Evolutionary conservation across 35 echinoderm and acorn worm species (phyloP), one percentile per base, ranked within the genome.

Genomic region (Patiria miniata): DNA sequence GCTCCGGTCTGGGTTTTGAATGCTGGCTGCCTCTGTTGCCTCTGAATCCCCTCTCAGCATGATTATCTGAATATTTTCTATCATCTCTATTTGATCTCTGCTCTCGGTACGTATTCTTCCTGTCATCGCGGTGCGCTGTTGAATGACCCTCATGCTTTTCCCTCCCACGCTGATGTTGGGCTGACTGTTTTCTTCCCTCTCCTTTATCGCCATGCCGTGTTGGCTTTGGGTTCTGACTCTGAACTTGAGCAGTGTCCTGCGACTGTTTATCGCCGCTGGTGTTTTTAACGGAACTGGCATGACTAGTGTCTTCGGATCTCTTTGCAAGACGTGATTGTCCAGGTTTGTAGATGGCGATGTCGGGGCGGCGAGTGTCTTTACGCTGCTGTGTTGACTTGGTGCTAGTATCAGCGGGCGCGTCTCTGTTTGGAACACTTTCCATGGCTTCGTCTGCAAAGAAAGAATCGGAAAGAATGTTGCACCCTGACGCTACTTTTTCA

Each of bases 311-410:
- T 73, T 73, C 65, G 26, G 65, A 10, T 73, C 65, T 73, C 26
- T 73, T 73, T 14, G 14, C 34, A 73, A 73, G 65, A 9, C 65
- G 65, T 32, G 65, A 73, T 7, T 73, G 65, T 26, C 65, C 65
- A 30, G 65, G 65, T 23, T 73, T 73, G 65, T 73, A 73, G 65
- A 73, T 73, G 65, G 65, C 65, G 19, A 73, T 30, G 26, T 73
- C 65, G 2, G 65, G 65, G 65, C 65, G 65, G 34, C 65, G 65
- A 16, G 9, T 10, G 3, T 73, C 65, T 30, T 73, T 73, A 18
- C 34, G 26, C 34, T 73, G 65, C 14, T 23, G 65, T 32, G 65
- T 26, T 4, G 65, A 30, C 26, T 73, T 73, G 34, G 65, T 26
- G 26, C 23, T 32, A 18, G 29, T 23, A 30, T 73, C 65, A 5